Percentiles rank a stretch among this genome's conserved stretches.
These are phyloP conservation scores for Hartigia nigra DNA, from an alignment of 2,888 invertebrate species.

Conservation along the genomic window DNA sequence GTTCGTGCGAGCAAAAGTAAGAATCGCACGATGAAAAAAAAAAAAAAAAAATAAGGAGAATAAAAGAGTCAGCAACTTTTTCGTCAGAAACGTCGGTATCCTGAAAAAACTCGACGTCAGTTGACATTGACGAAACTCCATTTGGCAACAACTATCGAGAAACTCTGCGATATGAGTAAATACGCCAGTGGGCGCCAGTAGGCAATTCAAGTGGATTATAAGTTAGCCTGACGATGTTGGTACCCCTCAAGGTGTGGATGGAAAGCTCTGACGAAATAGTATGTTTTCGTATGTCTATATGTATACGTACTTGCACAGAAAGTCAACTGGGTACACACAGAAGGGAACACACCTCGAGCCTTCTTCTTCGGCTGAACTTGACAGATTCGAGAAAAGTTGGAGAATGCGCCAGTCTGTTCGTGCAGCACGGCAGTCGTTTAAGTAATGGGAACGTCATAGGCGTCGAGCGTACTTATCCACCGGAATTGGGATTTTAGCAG, in stretches of 20 bases:
- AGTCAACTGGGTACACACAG: slow-evolving; percentile 21
- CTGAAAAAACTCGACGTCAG: slow-evolving; percentile 18
- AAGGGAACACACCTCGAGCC: slow-evolving; percentile 39
- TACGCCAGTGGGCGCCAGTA: slow-evolving; percentile 25
- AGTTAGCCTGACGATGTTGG: not conserved
- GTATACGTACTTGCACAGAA: slow-evolving; percentile 14
- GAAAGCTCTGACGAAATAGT: not conserved
- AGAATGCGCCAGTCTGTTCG: slow-evolving; percentile 42
- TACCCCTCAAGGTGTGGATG: not conserved
- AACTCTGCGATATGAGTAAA: slow-evolving; percentile 47
- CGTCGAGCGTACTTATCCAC: not conserved
- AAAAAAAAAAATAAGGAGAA: slow-evolving; percentile 17
- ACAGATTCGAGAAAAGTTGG: slow-evolving; percentile 54
- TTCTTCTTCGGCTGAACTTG: slow-evolving; percentile 49
- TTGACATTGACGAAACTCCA: slow-evolving; percentile 51
- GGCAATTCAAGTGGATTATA: not conserved
- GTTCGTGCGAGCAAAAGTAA: not conserved
- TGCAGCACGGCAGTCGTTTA: slow-evolving; percentile 35
- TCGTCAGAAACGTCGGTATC: not conserved
- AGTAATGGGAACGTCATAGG: slow-evolving; percentile 26
- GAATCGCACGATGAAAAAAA: not conserved
- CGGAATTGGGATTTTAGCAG: not conserved
- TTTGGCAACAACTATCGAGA: slow-evolving; percentile 51
- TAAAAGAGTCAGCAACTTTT: slow-evolving; percentile 25
- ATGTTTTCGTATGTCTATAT: slow-evolving; percentile 16